Evolutionary conservation across 2,888 invertebrate species (phyloP).

Genomic region (Tachystola acroxantha): DNA sequence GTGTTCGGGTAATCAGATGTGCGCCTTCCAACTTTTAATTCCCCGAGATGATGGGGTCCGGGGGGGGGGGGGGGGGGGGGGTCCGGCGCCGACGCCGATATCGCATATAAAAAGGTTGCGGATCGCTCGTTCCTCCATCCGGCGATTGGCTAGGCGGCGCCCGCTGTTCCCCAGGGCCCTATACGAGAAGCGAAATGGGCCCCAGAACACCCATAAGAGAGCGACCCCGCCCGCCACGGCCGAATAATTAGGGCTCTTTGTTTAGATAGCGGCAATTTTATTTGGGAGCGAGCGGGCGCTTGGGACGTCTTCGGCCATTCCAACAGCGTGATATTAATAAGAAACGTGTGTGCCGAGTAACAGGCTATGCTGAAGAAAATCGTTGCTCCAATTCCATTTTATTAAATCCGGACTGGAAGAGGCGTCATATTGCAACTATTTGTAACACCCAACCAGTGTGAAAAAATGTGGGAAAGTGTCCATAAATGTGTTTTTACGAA

Average conservation of each 20-base stretch:
- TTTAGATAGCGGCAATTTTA: slow-evolving; percentile 80
- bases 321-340: slow-evolving; percentile 74
- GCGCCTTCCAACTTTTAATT: slow-evolving; percentile 71
- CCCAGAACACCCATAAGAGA: slow-evolving; percentile 84
- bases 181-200: slow-evolving; percentile 82
- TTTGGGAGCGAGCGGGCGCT: slow-evolving; percentile 76
- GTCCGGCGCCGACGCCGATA: slow-evolving; percentile 70
- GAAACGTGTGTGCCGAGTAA: slow-evolving; percentile 66
- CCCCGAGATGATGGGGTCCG: slow-evolving; percentile 44
- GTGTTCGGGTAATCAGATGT: slow-evolving; percentile 71
- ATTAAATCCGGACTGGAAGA: slow-evolving; percentile 11
- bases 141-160: slow-evolving; percentile 82
- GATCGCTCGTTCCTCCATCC: slow-evolving; percentile 75
- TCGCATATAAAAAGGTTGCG: slow-evolving; percentile 77
- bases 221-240: slow-evolving; percentile 82
- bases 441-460: too few species aligned
- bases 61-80: slow-evolving; percentile 40
- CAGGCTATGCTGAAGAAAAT: slow-evolving; percentile 37
- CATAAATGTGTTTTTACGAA: too few species aligned
- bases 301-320: slow-evolving; percentile 75
- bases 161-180: slow-evolving; percentile 79
- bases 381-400: slow-evolving; percentile 37
- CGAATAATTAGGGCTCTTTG: slow-evolving; percentile 83
- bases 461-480: too few species aligned
- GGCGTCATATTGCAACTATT: too few species aligned